Evolutionary conservation across 2,113 vertebrate species (phyloP).

Genomic region (Cryptotis parvus): DNA sequence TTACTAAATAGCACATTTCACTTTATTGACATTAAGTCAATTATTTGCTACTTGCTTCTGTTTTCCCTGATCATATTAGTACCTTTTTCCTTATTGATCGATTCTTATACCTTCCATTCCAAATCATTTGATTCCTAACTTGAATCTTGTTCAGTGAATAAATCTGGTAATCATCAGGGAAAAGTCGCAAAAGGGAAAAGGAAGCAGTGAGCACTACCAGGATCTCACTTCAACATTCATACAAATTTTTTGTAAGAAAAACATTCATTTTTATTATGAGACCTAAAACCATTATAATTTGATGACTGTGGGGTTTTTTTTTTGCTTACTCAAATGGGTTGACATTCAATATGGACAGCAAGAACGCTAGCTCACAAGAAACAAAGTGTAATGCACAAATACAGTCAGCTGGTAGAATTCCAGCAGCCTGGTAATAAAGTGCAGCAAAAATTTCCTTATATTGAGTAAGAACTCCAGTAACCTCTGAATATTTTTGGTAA

Average conservation of each 20-base stretch:
- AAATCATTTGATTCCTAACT: slow-evolving; percentile 20
- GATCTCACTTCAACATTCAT: slow-evolving; percentile 41
- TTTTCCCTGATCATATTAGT: slow-evolving; percentile 31
- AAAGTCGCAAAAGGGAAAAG: slow-evolving; percentile 42
- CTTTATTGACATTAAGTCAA: slow-evolving; percentile 60
- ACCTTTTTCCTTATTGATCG: slow-evolving; percentile 24
- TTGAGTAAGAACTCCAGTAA: slow-evolving; percentile 47
- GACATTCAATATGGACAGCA: slow-evolving; percentile 71
- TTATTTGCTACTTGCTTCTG: not conserved
- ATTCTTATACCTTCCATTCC: slow-evolving; percentile 10
- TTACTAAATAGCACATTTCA: slow-evolving; percentile 69
- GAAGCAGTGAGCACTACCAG: slow-evolving; percentile 44
- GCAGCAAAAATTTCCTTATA: slow-evolving; percentile 72
- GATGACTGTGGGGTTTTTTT: not conserved
- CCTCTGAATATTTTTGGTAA: slow-evolving; percentile 81
- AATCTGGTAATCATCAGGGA: slow-evolving; percentile 50
- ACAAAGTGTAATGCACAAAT: slow-evolving; percentile 56
- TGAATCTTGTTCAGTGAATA: slow-evolving; percentile 43
- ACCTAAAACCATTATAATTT: slow-evolving; percentile 59
- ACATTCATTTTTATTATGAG: slow-evolving; percentile 69
- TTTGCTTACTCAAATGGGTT: slow-evolving; percentile 50
- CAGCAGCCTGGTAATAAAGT: slow-evolving; percentile 65
- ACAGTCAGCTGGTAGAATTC: not conserved
- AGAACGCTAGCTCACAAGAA: slow-evolving; percentile 58
- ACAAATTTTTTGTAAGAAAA: slow-evolving; percentile 65